phyloP scores from a whole-genome alignment of 1,140 invertebrate genomes.

The Caerostris darwini region DNA sequence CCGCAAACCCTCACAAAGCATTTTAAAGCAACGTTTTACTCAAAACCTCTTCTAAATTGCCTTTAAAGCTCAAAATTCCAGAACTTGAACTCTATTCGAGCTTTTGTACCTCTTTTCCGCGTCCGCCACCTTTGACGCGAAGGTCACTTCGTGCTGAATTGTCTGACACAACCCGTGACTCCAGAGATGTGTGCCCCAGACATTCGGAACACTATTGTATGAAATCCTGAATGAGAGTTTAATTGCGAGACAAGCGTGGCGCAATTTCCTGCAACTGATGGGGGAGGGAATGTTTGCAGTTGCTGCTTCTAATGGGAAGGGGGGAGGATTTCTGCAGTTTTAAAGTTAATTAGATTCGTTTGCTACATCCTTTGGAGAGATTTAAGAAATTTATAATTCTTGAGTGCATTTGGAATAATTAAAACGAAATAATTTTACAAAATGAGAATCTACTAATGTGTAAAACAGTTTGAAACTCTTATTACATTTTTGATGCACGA shows the following conservation, averaged over 20 bases:
- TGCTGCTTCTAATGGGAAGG: not conserved
- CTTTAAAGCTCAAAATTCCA: not conserved
- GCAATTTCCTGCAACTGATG: constrained; percentile 4
- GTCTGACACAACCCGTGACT: not conserved
- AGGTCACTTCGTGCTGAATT: not conserved
- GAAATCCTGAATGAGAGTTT: constrained; percentile 7
- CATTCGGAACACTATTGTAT: not conserved
- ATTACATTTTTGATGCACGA: no score
- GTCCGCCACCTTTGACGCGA: not conserved
- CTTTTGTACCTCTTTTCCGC: not conserved
- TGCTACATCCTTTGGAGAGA: no score
- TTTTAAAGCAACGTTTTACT: no score
- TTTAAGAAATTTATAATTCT: no score
- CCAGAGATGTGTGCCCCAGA: not conserved
- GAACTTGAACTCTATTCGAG: not conserved
- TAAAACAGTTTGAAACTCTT: no score
- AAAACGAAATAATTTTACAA: no score
- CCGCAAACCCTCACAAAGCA: no score
- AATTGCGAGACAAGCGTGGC: not conserved
- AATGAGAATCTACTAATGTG: no score
- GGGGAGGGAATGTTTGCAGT: not conserved
- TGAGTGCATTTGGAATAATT: no score
- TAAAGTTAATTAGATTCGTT: no score
- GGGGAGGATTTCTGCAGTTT: no score
- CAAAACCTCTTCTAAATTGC: not conserved